Conservation (phyloP, 2,797 vertebrate species). For the Smutsia gigantea region DNA sequence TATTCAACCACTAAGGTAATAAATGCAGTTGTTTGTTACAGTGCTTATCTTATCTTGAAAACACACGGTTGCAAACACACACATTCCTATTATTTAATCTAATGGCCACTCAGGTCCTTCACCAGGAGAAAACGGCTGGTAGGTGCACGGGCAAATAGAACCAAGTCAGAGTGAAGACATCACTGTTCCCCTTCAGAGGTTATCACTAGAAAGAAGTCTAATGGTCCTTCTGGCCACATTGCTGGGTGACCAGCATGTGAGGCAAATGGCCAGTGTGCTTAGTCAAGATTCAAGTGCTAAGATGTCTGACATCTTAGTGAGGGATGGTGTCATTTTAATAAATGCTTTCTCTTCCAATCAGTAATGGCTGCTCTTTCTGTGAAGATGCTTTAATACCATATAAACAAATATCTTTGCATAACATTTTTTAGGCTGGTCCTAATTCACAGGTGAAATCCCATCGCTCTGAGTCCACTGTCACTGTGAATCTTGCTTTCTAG, state of each 20-base stretch:
- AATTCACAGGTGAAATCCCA: not conserved
- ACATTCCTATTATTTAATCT: not conserved
- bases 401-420: not conserved
- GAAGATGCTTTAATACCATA: not conserved
- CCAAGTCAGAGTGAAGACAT: not conserved
- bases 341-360: not conserved
- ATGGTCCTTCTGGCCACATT: not conserved
- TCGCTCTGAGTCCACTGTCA: not conserved
- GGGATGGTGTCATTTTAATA: not conserved
- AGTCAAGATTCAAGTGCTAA: not conserved
- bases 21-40: not conserved
- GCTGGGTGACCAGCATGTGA: not conserved
- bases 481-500: not conserved
- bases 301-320: not conserved
- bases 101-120: not conserved
- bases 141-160: not conserved
- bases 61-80: not conserved
- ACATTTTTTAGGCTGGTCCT: not conserved
- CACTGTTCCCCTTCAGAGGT: not conserved
- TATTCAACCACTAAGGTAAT: not conserved
- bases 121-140: not conserved
- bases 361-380: not conserved
- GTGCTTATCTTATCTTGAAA: not conserved
- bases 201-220: not conserved
- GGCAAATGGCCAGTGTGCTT: rapidly evolving